Evolutionary conservation across 2,888 invertebrate genomes (phyloP).

Genomic region (Agonopterix arenella): DNA sequence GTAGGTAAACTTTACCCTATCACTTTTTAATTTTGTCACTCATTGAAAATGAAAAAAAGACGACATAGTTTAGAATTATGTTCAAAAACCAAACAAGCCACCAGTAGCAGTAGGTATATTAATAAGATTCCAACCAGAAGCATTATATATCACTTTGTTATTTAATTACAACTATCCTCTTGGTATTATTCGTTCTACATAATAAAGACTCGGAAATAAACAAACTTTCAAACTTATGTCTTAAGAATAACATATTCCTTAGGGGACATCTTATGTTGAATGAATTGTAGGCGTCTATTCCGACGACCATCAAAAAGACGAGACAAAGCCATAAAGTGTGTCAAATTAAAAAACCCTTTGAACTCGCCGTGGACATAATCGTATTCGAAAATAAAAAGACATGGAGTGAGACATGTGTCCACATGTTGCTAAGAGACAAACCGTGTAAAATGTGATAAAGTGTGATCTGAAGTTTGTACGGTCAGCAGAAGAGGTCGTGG

Average conservation of each 20-base stretch:
- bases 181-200: not conserved
- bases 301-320: slow-evolving; percentile 42
- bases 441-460: slow-evolving; percentile 66
- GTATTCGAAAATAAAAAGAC: slow-evolving; percentile 60
- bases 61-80: too few relatives aligned
- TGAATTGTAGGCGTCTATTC: slow-evolving; percentile 25
- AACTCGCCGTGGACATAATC: slow-evolving; percentile 61
- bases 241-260: not conserved
- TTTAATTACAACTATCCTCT: slow-evolving; percentile 32
- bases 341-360: slow-evolving; percentile 71
- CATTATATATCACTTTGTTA: slow-evolving; percentile 17
- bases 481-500: too few relatives aligned
- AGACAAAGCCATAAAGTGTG: slow-evolving; percentile 62
- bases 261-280: slow-evolving; percentile 12
- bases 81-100: too few relatives aligned
- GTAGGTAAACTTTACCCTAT: too few relatives aligned
- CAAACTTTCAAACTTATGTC: not conserved
- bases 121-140: too few relatives aligned
- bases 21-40: too few relatives aligned
- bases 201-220: not conserved
- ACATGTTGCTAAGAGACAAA: slow-evolving; percentile 57
- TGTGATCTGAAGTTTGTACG: slow-evolving; percentile 18
- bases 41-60: too few relatives aligned
- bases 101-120: too few relatives aligned
- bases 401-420: slow-evolving; percentile 66